Evolutionary conservation across 2,797 vertebrate genomes (phyloP).

Genomic region (Oreonectes daqikongensis): DNA sequence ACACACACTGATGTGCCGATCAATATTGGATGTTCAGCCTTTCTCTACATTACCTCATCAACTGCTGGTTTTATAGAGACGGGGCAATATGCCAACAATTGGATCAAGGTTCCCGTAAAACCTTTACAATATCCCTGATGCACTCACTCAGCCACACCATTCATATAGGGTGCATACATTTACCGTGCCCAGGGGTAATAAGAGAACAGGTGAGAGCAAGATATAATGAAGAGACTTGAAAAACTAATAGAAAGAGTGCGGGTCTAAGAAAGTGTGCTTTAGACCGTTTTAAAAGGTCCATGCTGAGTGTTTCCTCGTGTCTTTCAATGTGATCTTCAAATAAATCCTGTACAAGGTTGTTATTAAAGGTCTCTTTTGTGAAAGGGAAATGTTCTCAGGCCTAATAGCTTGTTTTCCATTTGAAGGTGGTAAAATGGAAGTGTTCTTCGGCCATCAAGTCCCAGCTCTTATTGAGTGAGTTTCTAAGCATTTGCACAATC

Average conservation of each 20-base stretch:
- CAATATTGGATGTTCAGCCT: conserved; percentile 42
- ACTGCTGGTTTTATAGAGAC: conserved; percentile 47
- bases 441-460: not conserved
- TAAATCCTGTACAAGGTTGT: not conserved
- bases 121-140: conserved; percentile 42
- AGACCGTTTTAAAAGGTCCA: conserved; percentile 2
- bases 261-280: not conserved
- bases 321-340: not conserved
- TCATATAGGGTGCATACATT: conserved; percentile 35
- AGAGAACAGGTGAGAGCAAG: conserved; percentile 4
- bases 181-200: conserved; percentile 1
- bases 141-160: conserved; percentile 16
- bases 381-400: not conserved
- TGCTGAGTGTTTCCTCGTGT: not conserved
- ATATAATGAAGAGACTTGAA: conserved; percentile 14
- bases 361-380: conserved; percentile 13
- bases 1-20: conserved; percentile 5
- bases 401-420: conserved; percentile 15
- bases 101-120: conserved; percentile 47
- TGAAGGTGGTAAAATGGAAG: conserved; percentile 13
- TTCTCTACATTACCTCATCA: conserved; percentile 41
- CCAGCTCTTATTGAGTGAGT: not conserved
- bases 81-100: conserved; percentile 50
- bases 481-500: not conserved
- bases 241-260: conserved; percentile 11